Percentiles rank a stretch among this genome's conserved stretches.
Evolutionary conservation across 2,888 invertebrate species (phyloP).

Genomic region (Mythimna ferrago): DNA sequence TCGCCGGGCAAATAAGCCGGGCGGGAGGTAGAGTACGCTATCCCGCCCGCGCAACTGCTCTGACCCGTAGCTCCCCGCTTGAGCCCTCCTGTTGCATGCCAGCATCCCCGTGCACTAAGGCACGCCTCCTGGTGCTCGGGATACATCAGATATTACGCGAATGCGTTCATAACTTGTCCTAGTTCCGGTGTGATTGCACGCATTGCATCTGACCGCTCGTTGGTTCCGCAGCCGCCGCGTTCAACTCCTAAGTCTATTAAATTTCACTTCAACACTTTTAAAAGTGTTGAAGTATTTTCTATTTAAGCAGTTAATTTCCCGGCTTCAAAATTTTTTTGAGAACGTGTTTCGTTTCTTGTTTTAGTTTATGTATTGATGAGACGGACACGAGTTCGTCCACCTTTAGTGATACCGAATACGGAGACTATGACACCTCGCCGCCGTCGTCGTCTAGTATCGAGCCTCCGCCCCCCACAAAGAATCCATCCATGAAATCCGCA

Average conservation of each 20-base stretch:
- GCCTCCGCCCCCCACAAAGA: conserved; percentile 4
- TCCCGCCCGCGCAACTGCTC: conserved; percentile 72
- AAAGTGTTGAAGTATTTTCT: conserved; percentile 13
- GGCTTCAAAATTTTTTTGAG: conserved; percentile 34
- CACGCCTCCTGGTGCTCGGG: conserved; percentile 73
- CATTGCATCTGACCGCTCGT: conserved; percentile 59
- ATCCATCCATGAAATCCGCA: conserved; percentile 10
- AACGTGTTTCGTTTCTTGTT: conserved; percentile 18
- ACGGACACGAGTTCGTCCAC: conserved; percentile 5
- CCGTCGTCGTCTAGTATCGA: not conserved
- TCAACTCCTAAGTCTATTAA: not conserved
- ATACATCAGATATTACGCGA: conserved; percentile 56
- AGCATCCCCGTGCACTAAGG: conserved; percentile 72
- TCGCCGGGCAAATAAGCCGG: conserved; percentile 69
- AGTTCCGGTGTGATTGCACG: conserved; percentile 63
- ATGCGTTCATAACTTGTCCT: conserved; percentile 68
- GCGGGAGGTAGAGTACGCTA: conserved; percentile 75
- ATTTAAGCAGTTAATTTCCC: not conserved
- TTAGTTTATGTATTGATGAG: not conserved
- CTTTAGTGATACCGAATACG: conserved; percentile 17
- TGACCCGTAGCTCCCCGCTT: conserved; percentile 56
- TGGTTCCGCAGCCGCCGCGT: conserved; percentile 17
- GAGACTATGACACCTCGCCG: not conserved
- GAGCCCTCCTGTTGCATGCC: conserved; percentile 68
- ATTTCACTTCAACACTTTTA: conserved; percentile 11